Conservation (phyloP, 2,888 invertebrate species). For the Sisyra nigra region DNA sequence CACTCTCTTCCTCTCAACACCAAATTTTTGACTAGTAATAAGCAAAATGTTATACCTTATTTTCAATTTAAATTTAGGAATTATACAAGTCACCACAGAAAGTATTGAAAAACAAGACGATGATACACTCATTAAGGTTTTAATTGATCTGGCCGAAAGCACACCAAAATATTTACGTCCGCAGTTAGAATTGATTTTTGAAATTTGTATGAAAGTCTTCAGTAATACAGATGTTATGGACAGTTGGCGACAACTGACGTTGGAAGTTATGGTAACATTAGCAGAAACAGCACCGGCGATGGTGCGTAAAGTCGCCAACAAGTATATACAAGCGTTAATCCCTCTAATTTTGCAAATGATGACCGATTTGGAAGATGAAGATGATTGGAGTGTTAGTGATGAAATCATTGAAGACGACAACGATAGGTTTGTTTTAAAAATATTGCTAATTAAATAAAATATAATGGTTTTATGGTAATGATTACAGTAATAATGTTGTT, state of each 20-base stretch:
- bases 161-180: conserved; percentile 84
- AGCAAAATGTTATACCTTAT: too few relatives aligned
- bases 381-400: conserved; percentile 75
- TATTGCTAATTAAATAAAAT: conserved; percentile 20
- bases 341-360: conserved; percentile 83
- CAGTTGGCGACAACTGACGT: conserved; percentile 74
- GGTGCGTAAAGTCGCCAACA: conserved; percentile 81
- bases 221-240: conserved; percentile 55
- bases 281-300: conserved; percentile 93
- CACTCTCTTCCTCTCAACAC: too few relatives aligned
- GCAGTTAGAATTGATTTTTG: conserved; percentile 72
- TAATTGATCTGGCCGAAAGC: conserved; percentile 87
- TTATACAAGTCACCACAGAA: conserved; percentile 49
- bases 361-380: conserved; percentile 87
- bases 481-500: conserved; percentile 72
- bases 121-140: conserved; percentile 78
- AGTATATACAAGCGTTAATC: conserved; percentile 65
- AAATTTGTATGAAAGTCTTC: conserved; percentile 74
- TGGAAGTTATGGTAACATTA: conserved; percentile 70
- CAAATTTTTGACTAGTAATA: too few relatives aligned
- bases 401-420: conserved; percentile 85
- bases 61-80: conserved; percentile 1
- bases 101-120: conserved; percentile 74
- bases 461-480: conserved; percentile 2
- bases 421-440: conserved; percentile 34